Percentiles rank a stretch among this genome's conserved stretches.
Conservation (phyloP, 1,140 invertebrate species). For the Mercenaria mercenaria region DNA sequence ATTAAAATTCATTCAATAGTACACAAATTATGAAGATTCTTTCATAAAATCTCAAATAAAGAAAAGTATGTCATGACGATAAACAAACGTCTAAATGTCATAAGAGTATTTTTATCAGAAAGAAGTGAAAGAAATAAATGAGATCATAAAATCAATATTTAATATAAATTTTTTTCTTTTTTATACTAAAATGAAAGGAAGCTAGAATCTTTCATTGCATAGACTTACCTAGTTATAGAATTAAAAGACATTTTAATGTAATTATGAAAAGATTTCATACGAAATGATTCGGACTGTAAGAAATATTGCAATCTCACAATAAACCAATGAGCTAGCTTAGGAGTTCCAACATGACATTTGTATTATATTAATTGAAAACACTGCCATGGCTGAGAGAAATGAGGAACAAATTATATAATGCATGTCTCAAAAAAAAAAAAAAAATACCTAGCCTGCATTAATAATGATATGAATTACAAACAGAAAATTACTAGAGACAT, state of each 20-base stretch:
- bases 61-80: neutral
- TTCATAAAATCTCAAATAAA: neutral
- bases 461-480: neutral
- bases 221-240: neutral
- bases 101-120: neutral
- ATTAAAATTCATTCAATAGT: too few relatives aligned
- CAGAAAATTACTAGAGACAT: neutral
- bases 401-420: too few relatives aligned
- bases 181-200: neutral
- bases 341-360: too few relatives aligned
- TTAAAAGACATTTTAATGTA: too few relatives aligned
- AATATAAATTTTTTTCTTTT: neutral
- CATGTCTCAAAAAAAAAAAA: too few relatives aligned
- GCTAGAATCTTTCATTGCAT: neutral
- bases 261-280: too few relatives aligned
- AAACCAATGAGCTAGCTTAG: too few relatives aligned
- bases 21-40: neutral
- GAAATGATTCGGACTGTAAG: too few relatives aligned
- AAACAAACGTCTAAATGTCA: neutral
- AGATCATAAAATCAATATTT: neutral
- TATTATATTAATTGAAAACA: too few relatives aligned
- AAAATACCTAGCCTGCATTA: too few relatives aligned
- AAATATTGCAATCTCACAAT: too few relatives aligned
- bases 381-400: too few relatives aligned
- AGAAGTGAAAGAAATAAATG: neutral